Base-by-base conservation (phyloP, 1,140 invertebrate genomes). In the Pseudomyrmex flavicornis region DNA sequence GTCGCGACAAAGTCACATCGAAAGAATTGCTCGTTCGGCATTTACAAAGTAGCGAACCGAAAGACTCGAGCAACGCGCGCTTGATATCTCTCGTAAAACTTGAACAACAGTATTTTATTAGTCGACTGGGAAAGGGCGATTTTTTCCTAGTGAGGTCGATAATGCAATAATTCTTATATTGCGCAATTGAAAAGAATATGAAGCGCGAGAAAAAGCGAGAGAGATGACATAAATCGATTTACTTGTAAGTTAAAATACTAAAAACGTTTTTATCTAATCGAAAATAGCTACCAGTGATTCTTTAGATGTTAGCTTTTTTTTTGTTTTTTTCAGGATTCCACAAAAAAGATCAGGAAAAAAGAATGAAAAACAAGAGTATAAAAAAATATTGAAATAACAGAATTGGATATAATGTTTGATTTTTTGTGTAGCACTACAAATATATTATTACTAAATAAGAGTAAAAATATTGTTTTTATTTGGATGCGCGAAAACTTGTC, bases 121-220 rank as follows among this genome's bases (percentile, higher is more conserved):
- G 75, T 58, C 72, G 84, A 68, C 48, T 62, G 61, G n/a, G n/a
- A 73, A 17, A 17, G 74, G 46, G 74, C 76, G 61, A 73, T 50
- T 56, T 48, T 26, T 69, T 61, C 48, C 54, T 44, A 22, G n/a
- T 50, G 56, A 22, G 58, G 52, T 73, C 72, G 80, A 85, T 85
- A 85, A 85, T 59, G 84, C 72, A 83, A 85, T 85, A 85, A 85
- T 85, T 80, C 80, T 85, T 85, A 22, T 85, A 85, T 83, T 72
- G 84, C 58, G 58, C 84, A 62, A 85, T 85, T 73, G 84, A 83
- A 83, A 83, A 85, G 84, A 22, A 83, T 48, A 59, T 20, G 62
- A 44, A 26, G 59, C 26, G 82, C 12, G 50, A 10, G n/a, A 20
- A 56, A 5, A 3, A 17, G 2, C 9, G 22, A 46, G 68, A 20